These are phyloP conservation scores for Chironomus striatipennis DNA, from an alignment of 1,140 invertebrate genomes.

Conservation along the genomic window DNA sequence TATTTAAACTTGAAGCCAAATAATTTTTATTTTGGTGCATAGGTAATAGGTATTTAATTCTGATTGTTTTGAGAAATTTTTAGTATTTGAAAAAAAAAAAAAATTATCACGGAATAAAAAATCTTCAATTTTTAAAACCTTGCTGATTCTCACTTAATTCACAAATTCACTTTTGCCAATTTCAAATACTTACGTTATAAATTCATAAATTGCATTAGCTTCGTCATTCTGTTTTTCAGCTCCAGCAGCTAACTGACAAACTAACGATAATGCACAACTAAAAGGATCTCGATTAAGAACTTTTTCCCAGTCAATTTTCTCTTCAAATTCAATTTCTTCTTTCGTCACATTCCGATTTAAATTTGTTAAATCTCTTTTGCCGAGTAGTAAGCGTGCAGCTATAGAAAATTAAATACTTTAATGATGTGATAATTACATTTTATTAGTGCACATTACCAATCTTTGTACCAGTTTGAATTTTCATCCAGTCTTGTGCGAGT, in stretches of 20 bases:
- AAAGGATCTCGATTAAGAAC: constrained; percentile 37
- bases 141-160: too few relatives aligned
- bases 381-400: not conserved
- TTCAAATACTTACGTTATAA: not conserved
- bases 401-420: not conserved
- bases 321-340: constrained; percentile 24
- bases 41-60: too few relatives aligned
- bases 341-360: not conserved
- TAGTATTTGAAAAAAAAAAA: too few relatives aligned
- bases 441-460: constrained; percentile 19
- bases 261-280: constrained; percentile 37
- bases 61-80: too few relatives aligned
- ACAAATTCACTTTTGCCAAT: not conserved
- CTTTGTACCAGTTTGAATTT: constrained; percentile 36
- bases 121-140: too few relatives aligned
- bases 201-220: constrained; percentile 28
- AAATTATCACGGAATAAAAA: too few relatives aligned
- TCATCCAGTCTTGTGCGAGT: constrained; percentile 42
- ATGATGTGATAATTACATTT: not conserved
- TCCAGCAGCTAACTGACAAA: constrained; percentile 38
- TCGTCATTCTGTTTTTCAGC: constrained; percentile 32
- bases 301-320: constrained; percentile 35
- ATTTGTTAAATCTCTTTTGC: constrained; percentile 1
- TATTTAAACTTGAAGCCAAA: too few relatives aligned
- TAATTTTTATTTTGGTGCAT: too few relatives aligned